Conservation (phyloP, 2,113 vertebrate genomes). For the Nothobranchius furzeri region DNA sequence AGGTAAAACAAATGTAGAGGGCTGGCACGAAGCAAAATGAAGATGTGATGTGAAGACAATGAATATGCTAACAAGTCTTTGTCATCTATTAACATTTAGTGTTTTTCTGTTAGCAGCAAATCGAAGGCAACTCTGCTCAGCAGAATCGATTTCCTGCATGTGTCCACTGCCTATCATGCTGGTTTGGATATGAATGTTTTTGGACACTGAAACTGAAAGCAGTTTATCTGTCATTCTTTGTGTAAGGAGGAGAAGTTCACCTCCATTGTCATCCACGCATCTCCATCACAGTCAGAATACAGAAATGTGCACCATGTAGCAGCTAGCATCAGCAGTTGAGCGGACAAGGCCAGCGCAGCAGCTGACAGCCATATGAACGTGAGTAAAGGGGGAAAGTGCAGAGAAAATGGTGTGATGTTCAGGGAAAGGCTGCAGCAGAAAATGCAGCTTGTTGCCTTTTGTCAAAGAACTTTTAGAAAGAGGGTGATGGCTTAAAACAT, state of each 20-base stretch:
- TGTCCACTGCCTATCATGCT: neutral
- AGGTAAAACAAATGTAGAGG: neutral
- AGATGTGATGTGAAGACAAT: neutral
- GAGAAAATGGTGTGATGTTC: neutral
- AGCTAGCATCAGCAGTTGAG: neutral
- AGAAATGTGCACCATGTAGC: neutral
- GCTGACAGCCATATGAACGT: neutral
- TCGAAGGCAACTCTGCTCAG: neutral
- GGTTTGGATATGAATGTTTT: neutral
- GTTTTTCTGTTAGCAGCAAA: neutral
- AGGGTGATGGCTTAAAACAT: too few species aligned
- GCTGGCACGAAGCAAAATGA: neutral
- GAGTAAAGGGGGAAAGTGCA: neutral
- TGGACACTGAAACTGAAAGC: neutral
- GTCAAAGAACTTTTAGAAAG: conserved; percentile 18
- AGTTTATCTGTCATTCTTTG: neutral
- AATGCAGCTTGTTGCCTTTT: conserved; percentile 7
- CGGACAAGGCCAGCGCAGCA: neutral
- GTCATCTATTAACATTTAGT: neutral
- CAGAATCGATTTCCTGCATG: neutral
- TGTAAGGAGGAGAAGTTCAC: neutral
- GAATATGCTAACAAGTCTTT: neutral
- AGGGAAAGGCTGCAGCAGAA: neutral
- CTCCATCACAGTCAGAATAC: neutral
- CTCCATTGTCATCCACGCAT: too few species aligned